A percentile compares a stretch with the other conserved stretches of the same genome.
Conservation (phyloP, 2,797 vertebrate species). For the Echeneis naucrates region DNA sequence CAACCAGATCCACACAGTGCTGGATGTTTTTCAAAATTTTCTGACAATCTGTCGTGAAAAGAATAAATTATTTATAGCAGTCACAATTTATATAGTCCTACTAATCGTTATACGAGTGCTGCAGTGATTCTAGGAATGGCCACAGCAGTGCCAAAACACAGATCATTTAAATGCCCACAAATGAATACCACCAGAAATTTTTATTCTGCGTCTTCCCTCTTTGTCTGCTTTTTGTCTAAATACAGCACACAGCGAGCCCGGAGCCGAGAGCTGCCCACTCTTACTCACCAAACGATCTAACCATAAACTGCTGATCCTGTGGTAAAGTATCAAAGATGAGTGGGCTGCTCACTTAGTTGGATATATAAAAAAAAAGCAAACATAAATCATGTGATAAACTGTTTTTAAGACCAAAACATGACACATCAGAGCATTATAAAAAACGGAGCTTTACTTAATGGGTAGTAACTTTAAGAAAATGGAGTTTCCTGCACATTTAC, state of each 20-base stretch:
- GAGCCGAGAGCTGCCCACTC: conserved; percentile 36
- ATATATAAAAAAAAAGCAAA: too few species aligned
- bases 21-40: neutral
- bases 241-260: conserved; percentile 8
- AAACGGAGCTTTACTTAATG: neutral
- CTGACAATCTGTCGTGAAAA: too few species aligned
- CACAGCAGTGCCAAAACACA: conserved; percentile 14
- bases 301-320: conserved; percentile 29
- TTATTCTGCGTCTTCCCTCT: neutral
- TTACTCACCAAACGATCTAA: conserved; percentile 22
- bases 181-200: conserved; percentile 25
- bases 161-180: neutral
- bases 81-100: neutral
- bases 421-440: conserved; percentile 4
- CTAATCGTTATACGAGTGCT: neutral
- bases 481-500: conserved; percentile 2
- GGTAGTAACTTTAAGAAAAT: too few species aligned
- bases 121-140: neutral
- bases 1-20: neutral
- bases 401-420: neutral
- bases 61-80: too few species aligned
- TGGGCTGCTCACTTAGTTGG: conserved; percentile 35
- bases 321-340: conserved; percentile 37
- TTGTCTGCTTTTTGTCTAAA: conserved; percentile 37
- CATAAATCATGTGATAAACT: conserved; percentile 1